Base-by-base conservation (phyloP, 2,797 vertebrate genomes). In the Clarias pachynema region DNA sequence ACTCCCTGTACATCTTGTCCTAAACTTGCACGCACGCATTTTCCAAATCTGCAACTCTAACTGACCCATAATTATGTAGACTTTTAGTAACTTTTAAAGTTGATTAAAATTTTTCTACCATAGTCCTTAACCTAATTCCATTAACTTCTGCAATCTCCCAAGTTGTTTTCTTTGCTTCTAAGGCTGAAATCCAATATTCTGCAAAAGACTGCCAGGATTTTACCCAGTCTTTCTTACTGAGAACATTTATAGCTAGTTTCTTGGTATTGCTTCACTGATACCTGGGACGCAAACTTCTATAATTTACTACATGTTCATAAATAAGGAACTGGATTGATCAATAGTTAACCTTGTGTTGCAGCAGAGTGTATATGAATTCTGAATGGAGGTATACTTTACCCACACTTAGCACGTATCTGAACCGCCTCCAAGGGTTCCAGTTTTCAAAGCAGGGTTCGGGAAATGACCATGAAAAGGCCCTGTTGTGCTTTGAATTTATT, bases 391-490 rank as follows among this genome's bases (percentile, higher is more conserved):
- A 14, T 86, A 37, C 10, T n/a, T 29, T 69, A 22, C 22, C 29
- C 10, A 59, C 49, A 82, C 8, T 37, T 31, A 72, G 82, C 31
- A 24, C 73, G 73, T 40, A 60, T 16, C 68, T 77, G 40, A 75
- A 86, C 2, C 2, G 12, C 22, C 70, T 62, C 40, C 70, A 78
- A 66, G 68, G 44, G 7, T 81, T 86, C n/a, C 31, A 69, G 40
- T 2, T 3, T 78, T 84, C 62, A 29, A 66, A 62, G 22, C 29
- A 65, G 22, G 20, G 37, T 63, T 81, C 40, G 26, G 29, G 22
- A 85, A 31, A 26, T 14, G 66, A 40, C 3, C 59, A 29, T 49
- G 49, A 87, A 87, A 68, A 87, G 24, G 16, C 29, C 22, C 16
- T 24, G 37, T 75, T 24, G 49, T n/a, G 40, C 15, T 24, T 49